These are phyloP conservation scores for Pteropus alecto DNA, from an alignment of 2,113 vertebrate species.

Conservation along the genomic window DNA sequence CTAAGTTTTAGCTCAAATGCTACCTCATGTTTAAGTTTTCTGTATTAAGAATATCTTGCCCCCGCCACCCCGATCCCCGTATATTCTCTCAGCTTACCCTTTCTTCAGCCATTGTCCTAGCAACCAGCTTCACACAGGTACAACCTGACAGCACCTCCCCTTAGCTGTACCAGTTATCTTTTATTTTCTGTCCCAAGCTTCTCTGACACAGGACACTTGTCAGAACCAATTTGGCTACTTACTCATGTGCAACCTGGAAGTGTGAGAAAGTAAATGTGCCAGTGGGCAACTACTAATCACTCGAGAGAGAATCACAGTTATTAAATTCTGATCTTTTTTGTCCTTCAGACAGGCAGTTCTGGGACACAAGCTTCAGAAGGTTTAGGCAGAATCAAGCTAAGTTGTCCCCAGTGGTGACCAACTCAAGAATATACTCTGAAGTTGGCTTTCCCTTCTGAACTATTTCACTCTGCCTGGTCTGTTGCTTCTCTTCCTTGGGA, in stretches of 20 bases:
- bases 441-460: neutral
- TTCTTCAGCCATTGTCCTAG: neutral
- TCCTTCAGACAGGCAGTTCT: neutral
- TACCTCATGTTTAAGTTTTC: neutral
- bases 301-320: neutral
- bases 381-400: neutral
- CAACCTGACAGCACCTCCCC: neutral
- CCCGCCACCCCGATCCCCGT: accelerated
- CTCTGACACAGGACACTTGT: neutral
- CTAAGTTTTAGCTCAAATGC: neutral
- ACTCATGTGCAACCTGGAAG: neutral
- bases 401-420: neutral
- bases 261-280: neutral
- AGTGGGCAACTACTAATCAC: neutral
- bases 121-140: neutral
- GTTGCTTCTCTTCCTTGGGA: neutral
- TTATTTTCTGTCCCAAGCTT: neutral
- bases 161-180: neutral
- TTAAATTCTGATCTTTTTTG: neutral
- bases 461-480: neutral
- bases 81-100: neutral
- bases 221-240: neutral
- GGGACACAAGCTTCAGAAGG: neutral
- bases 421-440: neutral
- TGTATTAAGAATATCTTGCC: neutral